phyloP scores from a whole-genome alignment of 2,888 invertebrate genomes.

The Heliconius charithonia region DNA sequence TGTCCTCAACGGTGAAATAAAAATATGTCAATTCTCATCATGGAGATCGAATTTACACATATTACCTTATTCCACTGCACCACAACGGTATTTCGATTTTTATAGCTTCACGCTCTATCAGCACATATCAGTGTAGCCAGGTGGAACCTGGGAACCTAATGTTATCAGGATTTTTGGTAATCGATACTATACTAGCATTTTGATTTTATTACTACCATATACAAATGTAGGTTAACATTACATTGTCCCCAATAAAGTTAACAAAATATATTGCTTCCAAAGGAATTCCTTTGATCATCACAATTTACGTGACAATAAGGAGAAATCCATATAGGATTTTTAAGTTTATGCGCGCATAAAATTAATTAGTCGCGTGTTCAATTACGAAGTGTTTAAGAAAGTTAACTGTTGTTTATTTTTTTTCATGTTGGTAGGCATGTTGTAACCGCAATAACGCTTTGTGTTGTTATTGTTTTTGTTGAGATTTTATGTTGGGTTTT shows the following conservation, averaged over 20 bases:
- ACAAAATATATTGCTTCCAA: conserved; percentile 7
- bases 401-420: conserved; percentile 31
- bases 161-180: too few relatives aligned
- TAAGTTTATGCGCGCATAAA: conserved; percentile 37
- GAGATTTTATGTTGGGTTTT: neutral
- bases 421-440: conserved; percentile 17
- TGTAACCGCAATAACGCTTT: conserved; percentile 30
- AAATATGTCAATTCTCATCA: too few relatives aligned
- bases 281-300: conserved; percentile 28
- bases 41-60: too few relatives aligned
- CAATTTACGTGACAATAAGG: conserved; percentile 36
- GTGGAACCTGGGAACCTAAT: too few relatives aligned
- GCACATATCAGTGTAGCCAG: too few relatives aligned
- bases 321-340: conserved; percentile 39
- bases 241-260: conserved; percentile 18
- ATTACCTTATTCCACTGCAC: too few relatives aligned
- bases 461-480: conserved; percentile 31
- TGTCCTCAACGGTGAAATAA: too few relatives aligned
- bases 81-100: too few relatives aligned
- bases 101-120: too few relatives aligned
- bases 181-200: too few relatives aligned
- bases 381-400: conserved; percentile 42
- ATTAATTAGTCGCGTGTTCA: conserved; percentile 42
- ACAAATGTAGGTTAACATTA: conserved; percentile 14
- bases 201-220: neutral